A percentile compares a stretch with the other conserved stretches of the same genome.
phyloP scores from a whole-genome alignment of 1,140 invertebrate genomes.

The Pseudomyrmex flavicornis region DNA sequence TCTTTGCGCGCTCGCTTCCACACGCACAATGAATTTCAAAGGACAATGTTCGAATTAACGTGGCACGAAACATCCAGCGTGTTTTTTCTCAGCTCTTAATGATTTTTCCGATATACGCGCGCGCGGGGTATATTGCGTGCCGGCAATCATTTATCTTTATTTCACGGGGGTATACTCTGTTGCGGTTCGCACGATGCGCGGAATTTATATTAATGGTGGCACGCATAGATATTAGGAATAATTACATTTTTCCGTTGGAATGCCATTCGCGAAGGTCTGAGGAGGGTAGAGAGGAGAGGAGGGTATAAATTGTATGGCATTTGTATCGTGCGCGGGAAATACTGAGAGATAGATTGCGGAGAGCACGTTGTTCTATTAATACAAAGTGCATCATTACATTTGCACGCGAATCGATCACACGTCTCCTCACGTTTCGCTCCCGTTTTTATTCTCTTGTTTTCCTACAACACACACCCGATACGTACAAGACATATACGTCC shows the following conservation, averaged over 20 bases:
- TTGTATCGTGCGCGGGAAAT: conserved; percentile 11
- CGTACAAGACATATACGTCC: no score
- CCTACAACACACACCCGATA: no score
- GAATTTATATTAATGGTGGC: conserved; percentile 78
- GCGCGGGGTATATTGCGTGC: conserved; percentile 33
- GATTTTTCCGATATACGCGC: conserved; percentile 39
- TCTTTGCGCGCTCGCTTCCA: not conserved
- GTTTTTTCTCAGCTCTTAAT: conserved; percentile 48
- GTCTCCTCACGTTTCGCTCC: not conserved
- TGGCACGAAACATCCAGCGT: not conserved
- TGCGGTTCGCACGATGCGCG: conserved; percentile 67
- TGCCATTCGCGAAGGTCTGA: conserved; percentile 3
- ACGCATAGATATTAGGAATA: conserved; percentile 73
- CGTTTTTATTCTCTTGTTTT: no score
- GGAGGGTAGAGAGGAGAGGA: no score
- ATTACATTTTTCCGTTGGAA: conserved; percentile 75
- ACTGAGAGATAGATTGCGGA: conserved; percentile 25
- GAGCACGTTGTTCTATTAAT: not conserved
- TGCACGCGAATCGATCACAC: not conserved
- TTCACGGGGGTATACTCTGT: conserved; percentile 62
- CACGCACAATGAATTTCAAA: conserved; percentile 7
- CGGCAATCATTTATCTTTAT: conserved; percentile 66
- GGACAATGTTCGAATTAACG: conserved; percentile 26
- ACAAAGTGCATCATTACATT: conserved; percentile 8
- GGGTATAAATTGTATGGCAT: conserved; percentile 13